Conservation (phyloP, 2,888 invertebrate species). For the Rotaria macrura region DNA sequence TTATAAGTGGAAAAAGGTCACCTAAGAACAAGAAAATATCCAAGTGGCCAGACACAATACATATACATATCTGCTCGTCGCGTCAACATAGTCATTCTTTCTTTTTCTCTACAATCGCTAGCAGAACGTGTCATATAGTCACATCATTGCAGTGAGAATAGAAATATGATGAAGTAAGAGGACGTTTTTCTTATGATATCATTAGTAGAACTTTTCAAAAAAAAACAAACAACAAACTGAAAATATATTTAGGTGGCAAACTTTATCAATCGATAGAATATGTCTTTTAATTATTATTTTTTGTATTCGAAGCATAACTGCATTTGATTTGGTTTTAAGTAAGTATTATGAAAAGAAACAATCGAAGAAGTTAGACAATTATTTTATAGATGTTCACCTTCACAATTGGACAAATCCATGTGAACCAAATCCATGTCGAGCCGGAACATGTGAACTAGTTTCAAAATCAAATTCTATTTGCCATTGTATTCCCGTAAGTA, state of each 20-base stretch:
- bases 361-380: not conserved
- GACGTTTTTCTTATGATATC: not conserved
- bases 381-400: not conserved
- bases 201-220: too few species aligned
- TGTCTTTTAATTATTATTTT: not conserved
- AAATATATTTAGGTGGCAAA: not conserved
- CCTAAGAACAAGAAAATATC: not conserved
- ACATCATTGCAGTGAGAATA: not conserved
- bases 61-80: not conserved
- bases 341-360: not conserved
- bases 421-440: slow-evolving; percentile 22
- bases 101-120: not conserved
- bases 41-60: not conserved
- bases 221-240: too few species aligned
- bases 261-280: not conserved
- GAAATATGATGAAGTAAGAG: not conserved
- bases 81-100: not conserved
- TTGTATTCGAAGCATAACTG: not conserved
- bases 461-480: not conserved
- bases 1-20: not conserved
- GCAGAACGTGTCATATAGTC: not conserved
- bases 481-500: not conserved
- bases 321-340: not conserved
- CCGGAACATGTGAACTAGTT: slow-evolving; percentile 2
- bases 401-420: slow-evolving; percentile 19